Conservation (phyloP, 1,140 invertebrate genomes). For the Trichonephila clavipes region DNA sequence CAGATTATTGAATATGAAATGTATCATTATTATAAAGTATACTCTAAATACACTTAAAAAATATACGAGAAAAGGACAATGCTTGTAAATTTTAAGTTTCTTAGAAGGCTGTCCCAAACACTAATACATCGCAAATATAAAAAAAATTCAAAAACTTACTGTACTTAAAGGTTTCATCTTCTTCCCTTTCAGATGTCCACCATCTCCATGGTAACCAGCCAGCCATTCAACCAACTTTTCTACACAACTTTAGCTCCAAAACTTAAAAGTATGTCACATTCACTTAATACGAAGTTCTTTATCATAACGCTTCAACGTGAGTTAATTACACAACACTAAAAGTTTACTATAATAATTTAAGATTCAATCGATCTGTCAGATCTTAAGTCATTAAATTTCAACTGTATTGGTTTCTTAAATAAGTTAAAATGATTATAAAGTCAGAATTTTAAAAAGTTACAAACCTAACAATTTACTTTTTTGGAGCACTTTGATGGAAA, state of each 20-base stretch:
- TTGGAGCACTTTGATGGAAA: neutral
- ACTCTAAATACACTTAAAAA: no score
- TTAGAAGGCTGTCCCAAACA: no score
- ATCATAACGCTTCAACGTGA: neutral
- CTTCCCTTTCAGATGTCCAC: constrained; percentile 29
- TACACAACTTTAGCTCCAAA: neutral
- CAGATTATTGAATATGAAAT: no score
- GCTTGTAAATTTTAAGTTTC: no score
- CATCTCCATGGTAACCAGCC: constrained; percentile 64
- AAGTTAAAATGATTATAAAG: neutral
- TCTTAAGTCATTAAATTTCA: neutral
- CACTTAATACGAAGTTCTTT: neutral
- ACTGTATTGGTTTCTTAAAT: neutral
- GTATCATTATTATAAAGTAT: no score
- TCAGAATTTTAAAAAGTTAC: neutral
- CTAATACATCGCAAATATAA: no score
- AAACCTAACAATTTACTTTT: no score
- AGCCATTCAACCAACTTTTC: constrained; percentile 49
- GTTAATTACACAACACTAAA: no score
- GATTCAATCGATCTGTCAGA: neutral
- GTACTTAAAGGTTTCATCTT: constrained; percentile 48
- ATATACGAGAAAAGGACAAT: no score
- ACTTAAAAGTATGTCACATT: neutral
- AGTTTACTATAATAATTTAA: no score
- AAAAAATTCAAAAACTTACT: constrained; percentile 10